Base-by-base conservation (phyloP, 2,797 vertebrate species). In the Oreonectes daqikongensis region DNA sequence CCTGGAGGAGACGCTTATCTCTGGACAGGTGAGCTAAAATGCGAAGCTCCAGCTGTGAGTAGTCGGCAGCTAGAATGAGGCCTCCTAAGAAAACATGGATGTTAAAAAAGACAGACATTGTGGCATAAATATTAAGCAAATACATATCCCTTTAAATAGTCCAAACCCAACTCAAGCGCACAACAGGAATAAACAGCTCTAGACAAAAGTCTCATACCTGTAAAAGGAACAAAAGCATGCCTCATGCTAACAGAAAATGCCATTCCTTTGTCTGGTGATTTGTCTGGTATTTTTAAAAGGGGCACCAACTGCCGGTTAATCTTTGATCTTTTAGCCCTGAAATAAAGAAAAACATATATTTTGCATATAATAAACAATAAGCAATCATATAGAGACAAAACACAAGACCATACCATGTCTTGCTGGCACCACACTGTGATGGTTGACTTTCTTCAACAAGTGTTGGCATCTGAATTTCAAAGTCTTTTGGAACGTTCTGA, bases 401-500 rank as follows among this genome's bases (percentile, higher is more conserved):
- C 22, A 38, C 17, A 50, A 40, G 28, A 22, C 75, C 75, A 40
- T 82, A 92, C 91, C 90, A 81, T 22, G 78, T 67, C 81, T 84
- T 85, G 64, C 40, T 90, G 69, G 78, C 74, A 17, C 35, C 68
- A n/a, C 81, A 86, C 87, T 90, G 92, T 48, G 91, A 94, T 14
- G 94, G 93, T 2, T 94, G 95, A 81, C 95, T 96, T 85, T 98
- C 95, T 78, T 84, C 93, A 48, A 97, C 91, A 75, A 93, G 73
- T 0, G 90, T 91, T 14, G 95, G 92, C 95, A 98, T 95, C 85
- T 90, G 82, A 70, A 99, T 98, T 88, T 98, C 95, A 94, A 99
- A 99, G 88, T 98, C 96, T 92, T 95, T 98, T 50, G 97, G 97
- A 26, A 99, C 95, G 1, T 96, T 99, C 90, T 99, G 97, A 86